These are phyloP conservation scores for Microctonus aethiopoides DNA, from an alignment of 2,888 invertebrate species.

Conservation along the genomic window DNA sequence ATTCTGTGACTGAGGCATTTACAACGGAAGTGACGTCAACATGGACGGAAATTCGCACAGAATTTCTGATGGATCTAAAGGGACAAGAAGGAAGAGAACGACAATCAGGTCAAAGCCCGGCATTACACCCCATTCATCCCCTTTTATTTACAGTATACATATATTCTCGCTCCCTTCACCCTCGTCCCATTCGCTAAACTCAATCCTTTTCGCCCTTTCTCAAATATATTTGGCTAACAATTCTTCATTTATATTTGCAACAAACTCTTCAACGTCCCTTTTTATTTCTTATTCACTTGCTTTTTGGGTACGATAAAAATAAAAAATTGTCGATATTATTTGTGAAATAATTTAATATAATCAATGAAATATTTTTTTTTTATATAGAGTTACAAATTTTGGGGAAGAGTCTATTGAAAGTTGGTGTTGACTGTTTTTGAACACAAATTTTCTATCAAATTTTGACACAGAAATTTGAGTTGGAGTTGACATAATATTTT, in stretches of 20 bases:
- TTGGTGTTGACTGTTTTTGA: no score
- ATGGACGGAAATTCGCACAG: slow-evolving; percentile 61
- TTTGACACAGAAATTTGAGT: no score
- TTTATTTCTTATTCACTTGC: slow-evolving; percentile 12
- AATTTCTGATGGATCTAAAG: slow-evolving; percentile 60
- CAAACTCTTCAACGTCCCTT: slow-evolving; percentile 51
- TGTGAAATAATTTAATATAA: no score
- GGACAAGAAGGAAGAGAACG: slow-evolving; percentile 55
- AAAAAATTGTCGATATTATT: no score
- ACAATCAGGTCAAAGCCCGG: slow-evolving; percentile 64
- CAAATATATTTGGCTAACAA: slow-evolving; percentile 63
- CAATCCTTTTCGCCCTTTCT: slow-evolving; percentile 42
- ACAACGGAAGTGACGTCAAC: slow-evolving; percentile 60
- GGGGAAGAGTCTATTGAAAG: no score
- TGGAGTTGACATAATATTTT: no score
- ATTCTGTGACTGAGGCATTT: slow-evolving; percentile 48
- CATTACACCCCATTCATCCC: slow-evolving; percentile 66
- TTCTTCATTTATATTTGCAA: slow-evolving; percentile 66
- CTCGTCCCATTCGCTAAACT: slow-evolving; percentile 42
- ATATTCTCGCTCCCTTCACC: slow-evolving; percentile 41
- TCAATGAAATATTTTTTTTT: no score
- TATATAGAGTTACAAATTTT: no score
- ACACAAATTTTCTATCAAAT: no score
- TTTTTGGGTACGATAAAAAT: no score
- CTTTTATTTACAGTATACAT: slow-evolving; percentile 32